Evolutionary conservation across 2,888 invertebrate genomes (phyloP).

Genomic region (Dryococelus australis): DNA sequence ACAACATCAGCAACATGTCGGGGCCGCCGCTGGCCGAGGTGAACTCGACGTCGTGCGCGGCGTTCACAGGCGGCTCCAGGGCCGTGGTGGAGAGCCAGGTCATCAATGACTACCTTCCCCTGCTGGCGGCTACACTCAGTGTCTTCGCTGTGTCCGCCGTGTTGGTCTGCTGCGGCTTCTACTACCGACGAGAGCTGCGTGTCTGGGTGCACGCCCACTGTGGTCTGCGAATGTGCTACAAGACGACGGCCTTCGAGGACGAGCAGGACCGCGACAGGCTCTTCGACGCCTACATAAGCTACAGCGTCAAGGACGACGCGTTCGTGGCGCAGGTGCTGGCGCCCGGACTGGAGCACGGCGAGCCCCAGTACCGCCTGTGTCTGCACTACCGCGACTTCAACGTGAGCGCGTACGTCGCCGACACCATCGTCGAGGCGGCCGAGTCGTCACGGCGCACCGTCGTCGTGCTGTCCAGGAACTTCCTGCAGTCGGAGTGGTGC

Average conservation of each 20-base stretch:
- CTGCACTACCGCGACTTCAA: conserved; percentile 92
- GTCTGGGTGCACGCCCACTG: conserved; percentile 89
- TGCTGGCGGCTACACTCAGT: conserved; percentile 78
- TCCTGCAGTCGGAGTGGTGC: conserved; percentile 95
- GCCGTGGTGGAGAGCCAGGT: conserved; percentile 71
- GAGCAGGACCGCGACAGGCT: conserved; percentile 77
- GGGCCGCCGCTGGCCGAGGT: conserved; percentile 78
- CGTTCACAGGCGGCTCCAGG: conserved; percentile 74
- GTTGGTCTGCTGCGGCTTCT: conserved; percentile 78
- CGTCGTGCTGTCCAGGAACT: conserved; percentile 89
- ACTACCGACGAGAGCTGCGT: conserved; percentile 80
- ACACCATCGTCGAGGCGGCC: conserved; percentile 91
- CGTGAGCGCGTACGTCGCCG: conserved; percentile 86
- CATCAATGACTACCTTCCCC: conserved; percentile 82
- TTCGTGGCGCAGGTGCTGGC: conserved; percentile 90
- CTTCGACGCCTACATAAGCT: conserved; percentile 95
- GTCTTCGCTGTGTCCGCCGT: conserved; percentile 79
- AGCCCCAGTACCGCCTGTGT: conserved; percentile 82
- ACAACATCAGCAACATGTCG: conserved; percentile 73
- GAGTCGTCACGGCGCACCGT: conserved; percentile 90
- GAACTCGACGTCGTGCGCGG: conserved; percentile 79
- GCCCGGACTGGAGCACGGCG: conserved; percentile 83
- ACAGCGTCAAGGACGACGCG: conserved; percentile 91
- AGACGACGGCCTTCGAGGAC: conserved; percentile 80
- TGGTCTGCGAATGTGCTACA: conserved; percentile 86